These are phyloP conservation scores for Scleropages formosus DNA, from an alignment of 2,797 vertebrate species.

Conservation along the genomic window DNA sequence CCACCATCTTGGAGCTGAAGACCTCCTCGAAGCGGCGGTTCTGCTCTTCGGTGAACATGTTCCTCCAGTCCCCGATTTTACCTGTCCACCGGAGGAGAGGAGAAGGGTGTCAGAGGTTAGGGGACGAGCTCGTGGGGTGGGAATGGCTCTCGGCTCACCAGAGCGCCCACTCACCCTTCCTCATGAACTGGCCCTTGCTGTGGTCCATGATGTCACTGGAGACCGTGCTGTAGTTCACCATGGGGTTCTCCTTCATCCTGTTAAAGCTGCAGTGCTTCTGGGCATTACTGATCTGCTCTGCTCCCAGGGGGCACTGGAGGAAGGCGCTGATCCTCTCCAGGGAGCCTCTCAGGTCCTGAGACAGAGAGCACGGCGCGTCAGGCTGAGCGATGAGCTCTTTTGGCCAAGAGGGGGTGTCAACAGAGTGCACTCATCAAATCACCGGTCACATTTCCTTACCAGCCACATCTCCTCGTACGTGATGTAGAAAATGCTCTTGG, in stretches of 20 bases:
- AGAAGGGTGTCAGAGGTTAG: not conserved
- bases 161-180: conserved; percentile 69
- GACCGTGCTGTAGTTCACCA: conserved; percentile 76
- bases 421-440: conserved; percentile 4
- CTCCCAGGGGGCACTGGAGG: conserved; percentile 63
- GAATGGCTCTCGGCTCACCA: not conserved
- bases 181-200: conserved; percentile 77
- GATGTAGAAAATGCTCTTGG: conserved; percentile 65
- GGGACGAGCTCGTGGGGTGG: not conserved
- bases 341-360: conserved; percentile 64
- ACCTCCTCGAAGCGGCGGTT: conserved; percentile 58
- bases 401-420: not conserved
- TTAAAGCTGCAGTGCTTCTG: conserved; percentile 71
- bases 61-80: conserved; percentile 74
- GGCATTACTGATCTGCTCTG: conserved; percentile 57
- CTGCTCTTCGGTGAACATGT: conserved; percentile 70
- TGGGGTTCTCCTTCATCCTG: conserved; percentile 75
- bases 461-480: conserved; percentile 79
- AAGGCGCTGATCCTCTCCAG: conserved; percentile 67
- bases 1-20: conserved; percentile 66
- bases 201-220: conserved; percentile 74
- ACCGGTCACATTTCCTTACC: conserved; percentile 59
- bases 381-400: not conserved
- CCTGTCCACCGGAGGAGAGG: conserved; percentile 53
- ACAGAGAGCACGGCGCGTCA: not conserved